Base-by-base conservation (phyloP, 2,888 invertebrate genomes). In the Reticulitermes lucifugus region DNA sequence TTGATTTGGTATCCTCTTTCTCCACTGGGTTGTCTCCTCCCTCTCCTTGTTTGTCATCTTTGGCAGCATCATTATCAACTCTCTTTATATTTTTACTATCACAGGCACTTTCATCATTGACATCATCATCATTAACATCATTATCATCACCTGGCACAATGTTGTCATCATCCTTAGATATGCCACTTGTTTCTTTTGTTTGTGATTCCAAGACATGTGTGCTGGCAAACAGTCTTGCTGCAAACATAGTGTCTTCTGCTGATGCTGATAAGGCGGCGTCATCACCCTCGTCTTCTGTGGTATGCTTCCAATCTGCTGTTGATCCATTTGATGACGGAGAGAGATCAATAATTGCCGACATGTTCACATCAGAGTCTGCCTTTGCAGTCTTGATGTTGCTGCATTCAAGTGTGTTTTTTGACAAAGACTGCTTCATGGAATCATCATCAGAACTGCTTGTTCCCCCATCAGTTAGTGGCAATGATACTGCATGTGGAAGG, bases 51-150 rank as follows among this genome's bases (percentile, higher is more conserved):
- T 82, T 70, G 51, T 83, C 83, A 82, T 87, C 87, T 86, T 86
- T 87, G 87, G 86, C 87, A 86, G 86, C 84, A 79, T 86, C 86
- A 81, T 82, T 86, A 86, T 83, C 86, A 86, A 83, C 85, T 86
- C 84, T 85, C 79, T 91, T 91, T 89, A 91, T 90, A 90, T 90
- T 90, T 90, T 91, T 91, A 90, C 91, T 91, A 91, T 91, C 91
- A 91, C 91, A 91, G 91, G 91, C 91, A 91, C 91, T 91, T 91
- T 88, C 88, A 88, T 88, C 86, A 87, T 88, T 88, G 87, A 41
- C 83, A 83, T 55, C 71, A 14, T 60, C 81, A 60, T 91, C 88
- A 88, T 87, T 86, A 87, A 88, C 88, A 88, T 14, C 41, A 41
- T 70, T 83, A 60, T 86, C 86, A 86, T 83, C 83, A n/a, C 51